Evolutionary conservation across 2,888 invertebrate species (phyloP), one percentile per base, ranked within the genome.

Genomic region (Seira ritae): DNA sequence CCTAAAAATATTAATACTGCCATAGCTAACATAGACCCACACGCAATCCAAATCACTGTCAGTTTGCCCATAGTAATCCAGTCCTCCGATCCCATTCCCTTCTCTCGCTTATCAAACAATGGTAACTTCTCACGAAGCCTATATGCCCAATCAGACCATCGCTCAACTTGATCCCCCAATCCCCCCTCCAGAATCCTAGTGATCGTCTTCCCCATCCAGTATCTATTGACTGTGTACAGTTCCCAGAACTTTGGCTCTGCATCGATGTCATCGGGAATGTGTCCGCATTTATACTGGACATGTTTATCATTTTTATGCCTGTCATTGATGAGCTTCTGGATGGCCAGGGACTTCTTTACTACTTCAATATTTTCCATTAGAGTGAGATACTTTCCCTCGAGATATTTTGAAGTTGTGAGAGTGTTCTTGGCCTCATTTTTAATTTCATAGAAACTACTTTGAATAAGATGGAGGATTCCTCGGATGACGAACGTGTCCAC

Each of bases 131-230:
- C n/a, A n/a, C n/a, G 50, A 50, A 62, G 20, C 12, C 62, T 62
- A 62, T 62, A 62, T 3, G 62, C 19, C 19, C 1, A 20, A 4
- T 62, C 62, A 3, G 62, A 19, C 22, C 22, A 20, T 10, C 12
- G 19, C 19, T 62, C 62, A 1, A 20, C 22, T 8, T 22, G 62
- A n/a, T 62, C 62, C 20, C 20, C 62, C 12, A 76, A 20, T 1
- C 76, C 76, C 24, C 55, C 19, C 17, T 76, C 68, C 12, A 6
- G 0, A 24, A 68, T 22, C 20, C 17, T 55, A 19, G 24, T 6
- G 8, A 60, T 4, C 4, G 76, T 76, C 23, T 68, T n/a, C 31
- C 67, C 1, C n/a, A 76, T 76, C 76, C 76, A 76, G 8, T 68
- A 12, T 20, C 68, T 1, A 19, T 68, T 76, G 12, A 68, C 15